Evolutionary conservation across 2,888 invertebrate genomes (phyloP).

Genomic region (Metopia argyrocephala): DNA sequence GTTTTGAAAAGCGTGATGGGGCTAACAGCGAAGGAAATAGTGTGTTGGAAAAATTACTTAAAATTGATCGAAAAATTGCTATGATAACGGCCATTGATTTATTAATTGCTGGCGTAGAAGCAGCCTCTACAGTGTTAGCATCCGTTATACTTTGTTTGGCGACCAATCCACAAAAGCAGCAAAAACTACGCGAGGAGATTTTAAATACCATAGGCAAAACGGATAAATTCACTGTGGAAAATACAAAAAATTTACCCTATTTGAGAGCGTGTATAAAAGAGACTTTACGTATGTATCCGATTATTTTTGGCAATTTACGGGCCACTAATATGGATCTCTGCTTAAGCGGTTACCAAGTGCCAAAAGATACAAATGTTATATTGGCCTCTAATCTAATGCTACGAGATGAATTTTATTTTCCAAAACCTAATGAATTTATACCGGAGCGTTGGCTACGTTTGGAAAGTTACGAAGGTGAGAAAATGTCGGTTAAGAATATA

Average conservation of each 20-base stretch:
- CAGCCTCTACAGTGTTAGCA: slow-evolving; percentile 71
- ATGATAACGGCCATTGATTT: slow-evolving; percentile 85
- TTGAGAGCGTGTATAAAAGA: slow-evolving; percentile 88
- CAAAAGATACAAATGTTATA: slow-evolving; percentile 84
- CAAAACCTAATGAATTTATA: slow-evolving; percentile 82
- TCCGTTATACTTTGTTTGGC: slow-evolving; percentile 79
- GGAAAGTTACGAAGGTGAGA: slow-evolving; percentile 76
- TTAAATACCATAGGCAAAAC: slow-evolving; percentile 73
- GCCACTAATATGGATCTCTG: slow-evolving; percentile 81
- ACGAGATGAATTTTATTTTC: slow-evolving; percentile 83
- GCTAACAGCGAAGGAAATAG: slow-evolving; percentile 75
- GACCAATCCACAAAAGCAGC: slow-evolving; percentile 82
- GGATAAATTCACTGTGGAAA: slow-evolving; percentile 77
- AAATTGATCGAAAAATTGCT: slow-evolving; percentile 82
- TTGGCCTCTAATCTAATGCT: slow-evolving; percentile 84
- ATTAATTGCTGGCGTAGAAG: slow-evolving; percentile 85
- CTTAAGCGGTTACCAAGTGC: slow-evolving; percentile 83
- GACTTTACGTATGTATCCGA: slow-evolving; percentile 82
- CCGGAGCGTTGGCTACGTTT: slow-evolving; percentile 87
- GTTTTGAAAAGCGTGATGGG: slow-evolving; percentile 60
- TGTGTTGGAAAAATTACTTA: slow-evolving; percentile 83
- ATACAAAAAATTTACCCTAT: slow-evolving; percentile 81
- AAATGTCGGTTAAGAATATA: slow-evolving; percentile 66
- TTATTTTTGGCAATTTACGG: slow-evolving; percentile 82
- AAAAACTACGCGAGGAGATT: slow-evolving; percentile 82